Base-by-base conservation (phyloP, 2,888 invertebrate species). In the Aphidoletes aphidimyza region DNA sequence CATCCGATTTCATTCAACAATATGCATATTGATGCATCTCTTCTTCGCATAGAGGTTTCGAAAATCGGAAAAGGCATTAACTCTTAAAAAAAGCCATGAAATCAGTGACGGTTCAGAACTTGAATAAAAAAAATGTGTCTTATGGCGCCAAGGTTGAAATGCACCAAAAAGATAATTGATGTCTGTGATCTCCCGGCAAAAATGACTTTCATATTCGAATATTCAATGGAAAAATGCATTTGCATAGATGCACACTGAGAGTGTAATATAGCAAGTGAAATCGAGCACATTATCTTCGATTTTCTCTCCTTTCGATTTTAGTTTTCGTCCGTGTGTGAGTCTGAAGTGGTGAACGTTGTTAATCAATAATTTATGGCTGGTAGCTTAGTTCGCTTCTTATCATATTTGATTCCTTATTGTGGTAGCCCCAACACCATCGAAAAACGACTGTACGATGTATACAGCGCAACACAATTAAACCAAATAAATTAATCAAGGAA, bases 401-500 rank as follows among this genome's bases (percentile, higher is more conserved):
- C 69, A 69, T 69, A 69, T 69, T 69, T 69, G 34, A 30, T 30
- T 69, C 69, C 34, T 69, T 22, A 54, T 69, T 69, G 54, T 19
- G 26, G n/a, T 30, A 14, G 26, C 1, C 54, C n/a, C 11, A 26
- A 11, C 5, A 0, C 69, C 2, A 47, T 30, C 34, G 54, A 26
- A 26, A 26, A 5, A 69, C 34, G 69, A 69, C 69, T 11, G 14
- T 30, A 30, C 22, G 47, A 47, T 54, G 22, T 54, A 26, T 14
- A n/a, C 30, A 69, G 8, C 2, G 69, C 11, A 14, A 5, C 30
- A 69, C 69, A 69, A 69, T 69, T 69, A 34, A 69, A 69, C 34
- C 69, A 69, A 69, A 69, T 69, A 69, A 69, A 69, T 69, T 69
- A 69, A 69, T 69, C 69, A 69, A 69, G 69, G 34, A 69, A 69